Evolutionary conservation across 1,140 invertebrate species (phyloP).

Genomic region (Aradophagus sp.): DNA sequence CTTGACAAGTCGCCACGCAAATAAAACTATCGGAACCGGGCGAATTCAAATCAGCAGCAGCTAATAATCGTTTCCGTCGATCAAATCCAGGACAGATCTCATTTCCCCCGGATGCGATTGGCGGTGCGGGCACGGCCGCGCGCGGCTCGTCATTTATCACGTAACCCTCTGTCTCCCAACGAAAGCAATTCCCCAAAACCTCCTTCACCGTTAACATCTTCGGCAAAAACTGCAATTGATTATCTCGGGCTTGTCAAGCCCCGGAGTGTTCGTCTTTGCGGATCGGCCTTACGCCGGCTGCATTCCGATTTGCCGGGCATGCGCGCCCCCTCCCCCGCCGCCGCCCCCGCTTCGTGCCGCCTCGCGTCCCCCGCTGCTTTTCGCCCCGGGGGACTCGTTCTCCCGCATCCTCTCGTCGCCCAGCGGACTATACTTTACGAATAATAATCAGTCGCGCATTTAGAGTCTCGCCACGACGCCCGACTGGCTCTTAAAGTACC

Average conservation of each 20-base stretch:
- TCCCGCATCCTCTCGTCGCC: slow-evolving; percentile 48
- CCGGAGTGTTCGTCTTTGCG: slow-evolving; percentile 48
- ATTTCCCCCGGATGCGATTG: too few species aligned
- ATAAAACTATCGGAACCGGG: too few species aligned
- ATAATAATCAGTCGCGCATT: slow-evolving; percentile 68
- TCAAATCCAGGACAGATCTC: too few species aligned
- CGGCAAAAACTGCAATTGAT: slow-evolving; percentile 45
- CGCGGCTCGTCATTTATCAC: slow-evolving; percentile 6
- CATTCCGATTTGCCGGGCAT: slow-evolving; percentile 47
- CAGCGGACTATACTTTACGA: slow-evolving; percentile 66
- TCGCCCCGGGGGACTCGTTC: slow-evolving; percentile 43
- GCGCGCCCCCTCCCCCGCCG: slow-evolving; percentile 37
- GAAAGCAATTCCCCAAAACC: slow-evolving; percentile 1
- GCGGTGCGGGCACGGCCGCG: too few species aligned
- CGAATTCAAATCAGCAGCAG: too few species aligned
- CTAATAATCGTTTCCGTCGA: too few species aligned
- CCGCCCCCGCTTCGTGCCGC: slow-evolving; percentile 31
- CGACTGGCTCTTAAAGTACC: slow-evolving; percentile 47
- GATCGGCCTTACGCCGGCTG: slow-evolving; percentile 44
- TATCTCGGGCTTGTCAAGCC: slow-evolving; percentile 54
- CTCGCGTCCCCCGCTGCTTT: slow-evolving; percentile 42
- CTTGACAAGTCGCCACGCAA: too few species aligned
- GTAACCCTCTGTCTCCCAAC: background rate
- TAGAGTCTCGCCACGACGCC: slow-evolving; percentile 58
- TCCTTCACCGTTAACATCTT: background rate